phyloP scores from a whole-genome alignment of 2,888 invertebrate species.

The Pediacus dermestoides region DNA sequence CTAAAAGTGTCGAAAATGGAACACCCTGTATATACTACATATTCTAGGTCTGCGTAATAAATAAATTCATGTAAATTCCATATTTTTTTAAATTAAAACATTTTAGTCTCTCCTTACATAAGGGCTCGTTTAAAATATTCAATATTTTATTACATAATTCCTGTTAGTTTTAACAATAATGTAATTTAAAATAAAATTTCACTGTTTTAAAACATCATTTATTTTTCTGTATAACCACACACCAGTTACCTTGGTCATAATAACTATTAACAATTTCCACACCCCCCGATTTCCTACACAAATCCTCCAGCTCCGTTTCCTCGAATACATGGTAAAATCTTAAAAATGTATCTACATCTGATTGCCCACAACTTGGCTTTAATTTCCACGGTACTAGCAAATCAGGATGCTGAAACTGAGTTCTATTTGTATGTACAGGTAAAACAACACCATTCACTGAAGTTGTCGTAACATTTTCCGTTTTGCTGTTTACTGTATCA shows the following conservation, averaged over 20 bases:
- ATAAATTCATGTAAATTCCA: too few species aligned
- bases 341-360: constrained; percentile 59
- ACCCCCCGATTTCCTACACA: constrained; percentile 57
- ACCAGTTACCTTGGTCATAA: constrained; percentile 98
- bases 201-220: too few species aligned
- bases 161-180: too few species aligned
- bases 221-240: constrained; percentile 70
- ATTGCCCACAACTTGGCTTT: constrained; percentile 50
- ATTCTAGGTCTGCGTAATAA: too few species aligned
- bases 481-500: constrained; percentile 32
- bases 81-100: too few species aligned
- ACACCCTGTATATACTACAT: too few species aligned
- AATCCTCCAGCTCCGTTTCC: constrained; percentile 69
- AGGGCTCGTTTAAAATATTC: too few species aligned
- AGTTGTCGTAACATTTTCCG: constrained; percentile 25
- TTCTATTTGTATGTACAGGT: constrained; percentile 87
- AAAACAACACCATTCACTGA: constrained; percentile 47
- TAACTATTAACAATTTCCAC: constrained; percentile 65
- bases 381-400: constrained; percentile 94
- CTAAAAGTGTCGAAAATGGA: too few species aligned
- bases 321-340: constrained; percentile 94
- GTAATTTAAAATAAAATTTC: too few species aligned
- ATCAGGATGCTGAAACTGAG: constrained; percentile 85
- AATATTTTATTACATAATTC: too few species aligned
- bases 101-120: too few species aligned